These are phyloP conservation scores for Heliconius erato DNA, from an alignment of 2,888 invertebrate species.

Conservation along the genomic window DNA sequence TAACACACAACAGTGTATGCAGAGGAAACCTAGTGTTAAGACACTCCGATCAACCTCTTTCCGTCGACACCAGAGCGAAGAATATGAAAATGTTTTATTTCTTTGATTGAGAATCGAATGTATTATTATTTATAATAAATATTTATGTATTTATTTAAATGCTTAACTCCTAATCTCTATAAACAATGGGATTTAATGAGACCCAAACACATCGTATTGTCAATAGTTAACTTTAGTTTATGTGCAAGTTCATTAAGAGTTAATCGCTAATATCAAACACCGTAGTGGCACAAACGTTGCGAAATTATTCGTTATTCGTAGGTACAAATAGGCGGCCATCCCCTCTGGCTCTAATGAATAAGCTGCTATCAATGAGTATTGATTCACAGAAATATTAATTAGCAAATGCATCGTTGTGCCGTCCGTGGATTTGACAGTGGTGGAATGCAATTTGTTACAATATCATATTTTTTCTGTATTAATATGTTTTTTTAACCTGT, in stretches of 20 bases:
- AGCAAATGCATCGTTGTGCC: slow-evolving; percentile 35
- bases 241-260: slow-evolving; percentile 28
- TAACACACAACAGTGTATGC: no score
- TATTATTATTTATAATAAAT: no score
- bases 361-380: slow-evolving; percentile 35
- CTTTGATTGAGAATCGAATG: no score
- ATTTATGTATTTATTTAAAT: neutral
- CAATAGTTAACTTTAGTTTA: slow-evolving; percentile 12
- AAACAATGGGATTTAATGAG: neutral
- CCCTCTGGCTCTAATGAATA: slow-evolving; percentile 32
- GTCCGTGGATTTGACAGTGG: slow-evolving; percentile 20
- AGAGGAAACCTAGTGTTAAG: no score
- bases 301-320: slow-evolving; percentile 25
- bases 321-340: slow-evolving; percentile 23
- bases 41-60: no score
- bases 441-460: slow-evolving; percentile 17
- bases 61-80: no score
- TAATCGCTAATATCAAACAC: slow-evolving; percentile 27
- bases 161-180: neutral
- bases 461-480: neutral
- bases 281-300: slow-evolving; percentile 22
- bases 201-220: neutral
- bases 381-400: slow-evolving; percentile 43
- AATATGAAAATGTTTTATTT: no score
- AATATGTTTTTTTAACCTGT: neutral